phyloP scores from a whole-genome alignment of 2,888 invertebrate species.

The Hydrotaea cyrtoneurina region DNA sequence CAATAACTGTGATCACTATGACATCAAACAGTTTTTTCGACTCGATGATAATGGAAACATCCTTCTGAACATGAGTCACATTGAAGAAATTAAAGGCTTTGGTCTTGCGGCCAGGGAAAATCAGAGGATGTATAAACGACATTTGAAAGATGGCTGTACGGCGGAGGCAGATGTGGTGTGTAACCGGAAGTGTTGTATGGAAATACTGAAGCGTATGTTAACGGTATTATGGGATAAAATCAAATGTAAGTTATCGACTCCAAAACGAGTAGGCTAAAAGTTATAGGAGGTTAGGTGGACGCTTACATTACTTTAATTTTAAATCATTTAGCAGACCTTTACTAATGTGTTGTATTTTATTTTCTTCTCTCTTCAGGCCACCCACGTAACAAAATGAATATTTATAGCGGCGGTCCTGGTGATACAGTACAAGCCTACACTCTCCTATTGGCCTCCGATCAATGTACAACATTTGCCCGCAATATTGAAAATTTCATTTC shows the following conservation, averaged over 20 bases:
- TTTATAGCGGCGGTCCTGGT: slow-evolving; percentile 83
- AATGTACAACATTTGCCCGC: slow-evolving; percentile 94
- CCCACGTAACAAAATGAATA: slow-evolving; percentile 83
- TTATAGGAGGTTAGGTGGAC: not conserved
- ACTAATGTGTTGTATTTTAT: not conserved
- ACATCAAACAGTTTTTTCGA: slow-evolving; percentile 80
- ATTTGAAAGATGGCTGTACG: slow-evolving; percentile 72
- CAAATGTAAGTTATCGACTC: slow-evolving; percentile 73
- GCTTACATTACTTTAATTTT: not conserved
- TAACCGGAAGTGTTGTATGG: slow-evolving; percentile 69
- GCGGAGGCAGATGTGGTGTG: slow-evolving; percentile 73
- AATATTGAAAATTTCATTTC: slow-evolving; percentile 96
- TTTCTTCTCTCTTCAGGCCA: slow-evolving; percentile 84
- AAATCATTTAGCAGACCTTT: not conserved
- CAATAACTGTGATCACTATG: slow-evolving; percentile 77
- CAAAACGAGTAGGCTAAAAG: not conserved
- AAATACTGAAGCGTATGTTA: slow-evolving; percentile 72
- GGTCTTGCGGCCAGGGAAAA: slow-evolving; percentile 72
- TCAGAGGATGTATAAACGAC: slow-evolving; percentile 73
- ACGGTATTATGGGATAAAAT: slow-evolving; percentile 72
- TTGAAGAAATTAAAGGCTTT: slow-evolving; percentile 75
- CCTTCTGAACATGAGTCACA: slow-evolving; percentile 77
- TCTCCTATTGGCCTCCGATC: slow-evolving; percentile 90
- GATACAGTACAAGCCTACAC: slow-evolving; percentile 90
- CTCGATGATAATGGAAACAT: slow-evolving; percentile 80